A percentile compares a stretch with the other conserved stretches of the same genome.
Evolutionary conservation across 2,113 vertebrate species (phyloP).

Genomic region (Psophia crepitans): DNA sequence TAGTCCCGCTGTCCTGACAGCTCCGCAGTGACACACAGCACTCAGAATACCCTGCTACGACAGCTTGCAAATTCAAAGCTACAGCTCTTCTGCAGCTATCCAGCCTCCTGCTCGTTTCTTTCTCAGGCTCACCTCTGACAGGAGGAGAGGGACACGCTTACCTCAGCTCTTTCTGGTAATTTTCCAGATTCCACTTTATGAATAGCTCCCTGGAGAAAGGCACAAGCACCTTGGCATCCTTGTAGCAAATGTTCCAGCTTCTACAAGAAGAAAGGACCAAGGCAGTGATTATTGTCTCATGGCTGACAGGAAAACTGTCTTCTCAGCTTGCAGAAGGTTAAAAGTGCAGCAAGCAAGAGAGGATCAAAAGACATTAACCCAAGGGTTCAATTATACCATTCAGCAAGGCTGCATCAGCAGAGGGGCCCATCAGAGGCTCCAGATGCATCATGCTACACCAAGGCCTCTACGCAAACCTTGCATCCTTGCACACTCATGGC

Average conservation of each 20-base stretch:
- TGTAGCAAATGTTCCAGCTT: conserved; percentile 82
- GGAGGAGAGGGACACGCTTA: background rate
- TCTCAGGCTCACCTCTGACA: background rate
- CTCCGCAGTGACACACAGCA: background rate
- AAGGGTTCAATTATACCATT: background rate
- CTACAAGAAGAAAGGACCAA: conserved; percentile 64
- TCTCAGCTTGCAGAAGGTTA: background rate
- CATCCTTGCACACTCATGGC: background rate
- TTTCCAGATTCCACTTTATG: conserved; percentile 69
- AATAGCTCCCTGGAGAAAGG: conserved; percentile 82
- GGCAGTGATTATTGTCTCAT: background rate
- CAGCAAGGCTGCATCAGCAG: background rate
- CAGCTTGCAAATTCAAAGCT: background rate
- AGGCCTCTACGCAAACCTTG: background rate
- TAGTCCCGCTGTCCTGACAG: background rate
- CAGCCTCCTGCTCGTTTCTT: background rate
- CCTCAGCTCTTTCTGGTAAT: conserved; percentile 74
- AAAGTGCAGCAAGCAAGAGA: background rate
- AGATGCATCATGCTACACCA: background rate
- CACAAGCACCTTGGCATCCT: conserved; percentile 77
- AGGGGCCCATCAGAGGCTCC: background rate
- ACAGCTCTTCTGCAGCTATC: background rate
- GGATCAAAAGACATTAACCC: background rate
- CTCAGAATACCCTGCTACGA: background rate
- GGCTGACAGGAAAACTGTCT: background rate